Evolutionary conservation across 2,113 vertebrate species (phyloP).

Genomic region (Scophthalmus maximus): DNA sequence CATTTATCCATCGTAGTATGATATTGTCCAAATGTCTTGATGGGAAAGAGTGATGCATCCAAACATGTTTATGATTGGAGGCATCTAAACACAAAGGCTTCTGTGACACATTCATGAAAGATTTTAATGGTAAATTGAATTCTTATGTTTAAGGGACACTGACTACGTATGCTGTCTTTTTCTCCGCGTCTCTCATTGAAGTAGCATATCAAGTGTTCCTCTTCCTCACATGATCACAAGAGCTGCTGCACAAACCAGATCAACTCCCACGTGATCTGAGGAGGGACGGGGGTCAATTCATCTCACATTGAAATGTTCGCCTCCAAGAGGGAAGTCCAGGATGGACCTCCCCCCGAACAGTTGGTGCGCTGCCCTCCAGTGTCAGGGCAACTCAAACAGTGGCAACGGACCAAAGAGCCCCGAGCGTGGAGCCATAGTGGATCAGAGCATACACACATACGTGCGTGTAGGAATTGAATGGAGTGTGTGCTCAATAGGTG

Average conservation of each 20-base stretch:
- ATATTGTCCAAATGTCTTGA: too few species aligned
- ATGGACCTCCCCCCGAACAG: too few species aligned
- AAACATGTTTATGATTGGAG: too few species aligned
- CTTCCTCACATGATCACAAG: background rate
- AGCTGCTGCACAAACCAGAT: background rate
- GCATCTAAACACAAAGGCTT: too few species aligned
- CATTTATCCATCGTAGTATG: too few species aligned
- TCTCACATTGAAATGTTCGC: too few species aligned
- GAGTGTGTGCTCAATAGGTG: background rate
- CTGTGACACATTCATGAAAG: background rate
- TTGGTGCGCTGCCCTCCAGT: background rate
- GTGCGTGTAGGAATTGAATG: background rate
- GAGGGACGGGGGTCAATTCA: too few species aligned
- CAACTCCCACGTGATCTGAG: too few species aligned
- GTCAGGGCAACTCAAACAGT: background rate
- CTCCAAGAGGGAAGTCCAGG: too few species aligned
- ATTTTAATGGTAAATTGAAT: background rate
- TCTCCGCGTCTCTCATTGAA: background rate
- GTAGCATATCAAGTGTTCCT: background rate
- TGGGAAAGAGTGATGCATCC: too few species aligned
- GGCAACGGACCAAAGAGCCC: constrained; percentile 2
- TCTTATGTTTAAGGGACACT: background rate
- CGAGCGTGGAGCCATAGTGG: background rate
- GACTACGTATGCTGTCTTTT: background rate
- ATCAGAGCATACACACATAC: background rate